Conservation (phyloP, 2,797 vertebrate species). For the Craterocephalus amniculus region DNA sequence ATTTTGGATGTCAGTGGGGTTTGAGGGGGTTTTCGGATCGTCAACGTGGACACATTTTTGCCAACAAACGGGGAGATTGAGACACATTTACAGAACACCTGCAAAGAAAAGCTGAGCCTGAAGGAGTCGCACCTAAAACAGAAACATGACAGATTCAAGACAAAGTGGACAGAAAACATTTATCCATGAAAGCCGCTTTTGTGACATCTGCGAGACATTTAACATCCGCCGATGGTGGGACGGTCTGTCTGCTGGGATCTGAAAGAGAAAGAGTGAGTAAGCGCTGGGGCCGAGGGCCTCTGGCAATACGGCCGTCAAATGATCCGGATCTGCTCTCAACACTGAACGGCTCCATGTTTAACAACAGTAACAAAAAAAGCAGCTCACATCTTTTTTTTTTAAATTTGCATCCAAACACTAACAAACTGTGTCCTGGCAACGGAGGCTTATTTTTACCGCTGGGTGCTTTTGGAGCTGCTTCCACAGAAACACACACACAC, state of each 20-base stretch:
- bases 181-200: slow-evolving; percentile 40
- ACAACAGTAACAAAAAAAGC: background rate
- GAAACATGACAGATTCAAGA: slow-evolving; percentile 6
- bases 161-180: slow-evolving; percentile 25
- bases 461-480: background rate
- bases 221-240: slow-evolving; percentile 30
- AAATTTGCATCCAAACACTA: slow-evolving; percentile 11
- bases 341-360: background rate
- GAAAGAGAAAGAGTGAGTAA: slow-evolving; percentile 57
- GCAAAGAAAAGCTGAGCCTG: slow-evolving; percentile 43
- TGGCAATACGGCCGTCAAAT: slow-evolving; percentile 20
- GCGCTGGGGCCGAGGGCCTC: background rate
- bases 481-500: background rate
- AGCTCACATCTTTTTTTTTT: background rate
- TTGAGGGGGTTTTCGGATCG: slow-evolving; percentile 31
- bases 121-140: slow-evolving; percentile 27
- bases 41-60: slow-evolving; percentile 54
- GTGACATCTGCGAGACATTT: slow-evolving; percentile 60
- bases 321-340: slow-evolving; percentile 20
- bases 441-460: slow-evolving; percentile 2
- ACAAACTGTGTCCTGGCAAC: slow-evolving; percentile 9
- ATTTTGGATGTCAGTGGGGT: slow-evolving; percentile 78
- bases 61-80: slow-evolving; percentile 45
- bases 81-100: slow-evolving; percentile 34
- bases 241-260: slow-evolving; percentile 41